Conservation (phyloP, 1,140 invertebrate species). For the Tetramorium alpestre region DNA sequence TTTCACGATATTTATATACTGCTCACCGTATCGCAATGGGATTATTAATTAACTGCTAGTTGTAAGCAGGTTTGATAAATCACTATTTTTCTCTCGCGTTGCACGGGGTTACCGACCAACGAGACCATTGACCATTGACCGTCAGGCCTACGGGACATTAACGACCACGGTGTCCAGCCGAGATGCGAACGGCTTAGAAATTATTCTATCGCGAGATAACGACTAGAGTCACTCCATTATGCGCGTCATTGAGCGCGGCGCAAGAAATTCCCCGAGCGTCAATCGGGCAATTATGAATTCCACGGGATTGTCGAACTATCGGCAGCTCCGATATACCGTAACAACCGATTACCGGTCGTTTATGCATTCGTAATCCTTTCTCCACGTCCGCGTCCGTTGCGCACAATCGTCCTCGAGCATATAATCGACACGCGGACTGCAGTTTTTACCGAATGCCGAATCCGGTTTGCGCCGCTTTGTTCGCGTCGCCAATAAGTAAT, state of each 20-base stretch:
- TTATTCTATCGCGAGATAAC: slow-evolving; percentile 42
- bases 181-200: slow-evolving; percentile 29
- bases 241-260: slow-evolving; percentile 4
- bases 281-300: slow-evolving; percentile 69
- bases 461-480: slow-evolving; percentile 59
- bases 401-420: slow-evolving; percentile 60
- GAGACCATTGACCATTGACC: slow-evolving; percentile 41
- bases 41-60: slow-evolving; percentile 42
- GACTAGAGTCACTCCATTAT: not conserved
- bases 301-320: slow-evolving; percentile 61
- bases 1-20: not conserved
- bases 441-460: not conserved
- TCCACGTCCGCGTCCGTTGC: not conserved
- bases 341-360: slow-evolving; percentile 36
- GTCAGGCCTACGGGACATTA: slow-evolving; percentile 12
- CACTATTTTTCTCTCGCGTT: slow-evolving; percentile 4
- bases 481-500: slow-evolving; percentile 43
- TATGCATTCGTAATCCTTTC: slow-evolving; percentile 60
- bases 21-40: slow-evolving; percentile 2
- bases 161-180: slow-evolving; percentile 32
- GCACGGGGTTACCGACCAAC: slow-evolving; percentile 40
- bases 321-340: slow-evolving; percentile 36
- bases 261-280: slow-evolving; percentile 66
- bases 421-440: slow-evolving; percentile 31
- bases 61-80: slow-evolving; percentile 31